These are phyloP conservation scores for Cynoglossus semilaevis DNA, from an alignment of 2,113 vertebrate species.

Conservation along the genomic window DNA sequence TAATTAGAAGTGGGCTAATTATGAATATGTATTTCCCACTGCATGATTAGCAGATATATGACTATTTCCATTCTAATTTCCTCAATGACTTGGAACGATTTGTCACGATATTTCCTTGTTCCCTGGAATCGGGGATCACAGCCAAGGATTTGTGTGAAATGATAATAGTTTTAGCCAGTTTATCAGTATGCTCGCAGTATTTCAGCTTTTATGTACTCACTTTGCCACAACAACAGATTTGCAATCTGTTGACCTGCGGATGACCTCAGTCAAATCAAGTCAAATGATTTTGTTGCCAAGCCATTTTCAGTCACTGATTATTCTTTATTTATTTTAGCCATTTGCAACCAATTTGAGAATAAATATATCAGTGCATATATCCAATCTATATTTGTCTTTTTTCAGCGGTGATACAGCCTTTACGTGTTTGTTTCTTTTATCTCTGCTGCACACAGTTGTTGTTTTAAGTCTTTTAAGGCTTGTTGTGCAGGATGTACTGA, in stretches of 20 bases:
- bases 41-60: slow-evolving; percentile 55
- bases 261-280: slow-evolving; percentile 40
- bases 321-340: no score
- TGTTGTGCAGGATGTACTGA: slow-evolving; percentile 53
- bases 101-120: slow-evolving; percentile 23
- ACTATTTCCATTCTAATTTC: slow-evolving; percentile 64
- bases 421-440: slow-evolving; percentile 48
- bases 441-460: slow-evolving; percentile 40
- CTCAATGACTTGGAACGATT: slow-evolving; percentile 55
- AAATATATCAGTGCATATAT: no score
- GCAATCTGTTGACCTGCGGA: slow-evolving; percentile 38
- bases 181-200: slow-evolving; percentile 10
- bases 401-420: slow-evolving; percentile 37
- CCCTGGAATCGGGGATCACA: slow-evolving; percentile 14
- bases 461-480: slow-evolving; percentile 44
- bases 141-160: slow-evolving; percentile 3
- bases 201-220: slow-evolving; percentile 19
- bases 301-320: slow-evolving; percentile 20
- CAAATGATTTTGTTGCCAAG: slow-evolving; percentile 39
- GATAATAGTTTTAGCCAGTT: slow-evolving; percentile 8
- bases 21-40: slow-evolving; percentile 68
- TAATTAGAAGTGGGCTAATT: slow-evolving; percentile 65
- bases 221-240: slow-evolving; percentile 45
- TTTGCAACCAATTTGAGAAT: no score
- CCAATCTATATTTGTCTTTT: no score